A percentile compares a stretch with the other conserved stretches of the same genome.
These are phyloP conservation scores for Aphelocoma coerulescens DNA, from an alignment of 2,113 vertebrate genomes.

Conservation along the genomic window DNA sequence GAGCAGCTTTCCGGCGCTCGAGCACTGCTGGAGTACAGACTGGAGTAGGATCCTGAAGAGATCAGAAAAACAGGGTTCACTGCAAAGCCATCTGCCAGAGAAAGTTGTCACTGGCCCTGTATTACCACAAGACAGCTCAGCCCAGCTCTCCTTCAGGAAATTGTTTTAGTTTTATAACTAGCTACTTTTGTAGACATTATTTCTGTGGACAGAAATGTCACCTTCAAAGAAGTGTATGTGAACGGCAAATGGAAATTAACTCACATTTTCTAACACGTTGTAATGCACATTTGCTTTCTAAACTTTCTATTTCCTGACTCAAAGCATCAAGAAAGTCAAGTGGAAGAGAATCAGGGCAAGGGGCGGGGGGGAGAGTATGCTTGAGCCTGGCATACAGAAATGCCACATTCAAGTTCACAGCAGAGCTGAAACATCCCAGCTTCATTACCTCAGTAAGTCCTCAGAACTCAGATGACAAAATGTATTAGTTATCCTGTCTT, in stretches of 20 bases:
- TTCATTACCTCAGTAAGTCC: background rate
- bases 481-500: background rate
- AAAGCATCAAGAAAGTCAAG: background rate
- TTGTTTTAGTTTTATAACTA: background rate
- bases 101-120: background rate
- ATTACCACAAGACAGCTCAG: background rate
- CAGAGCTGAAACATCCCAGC: background rate
- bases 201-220: background rate
- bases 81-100: background rate
- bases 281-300: background rate
- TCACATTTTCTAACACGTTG: background rate
- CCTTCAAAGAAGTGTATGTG: background rate
- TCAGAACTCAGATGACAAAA: background rate
- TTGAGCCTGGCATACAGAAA: background rate
- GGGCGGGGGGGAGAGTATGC: fast-evolving
- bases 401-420: background rate
- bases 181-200: background rate
- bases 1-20: slow-evolving; percentile 79
- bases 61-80: background rate
- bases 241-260: background rate
- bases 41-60: slow-evolving; percentile 80
- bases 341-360: background rate
- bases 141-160: background rate
- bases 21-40: slow-evolving; percentile 87
- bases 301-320: background rate